Percentiles rank a stretch among this genome's conserved stretches.
These are phyloP conservation scores for Marcusenius ussheri DNA, from an alignment of 2,113 vertebrate genomes.

Conservation along the genomic window DNA sequence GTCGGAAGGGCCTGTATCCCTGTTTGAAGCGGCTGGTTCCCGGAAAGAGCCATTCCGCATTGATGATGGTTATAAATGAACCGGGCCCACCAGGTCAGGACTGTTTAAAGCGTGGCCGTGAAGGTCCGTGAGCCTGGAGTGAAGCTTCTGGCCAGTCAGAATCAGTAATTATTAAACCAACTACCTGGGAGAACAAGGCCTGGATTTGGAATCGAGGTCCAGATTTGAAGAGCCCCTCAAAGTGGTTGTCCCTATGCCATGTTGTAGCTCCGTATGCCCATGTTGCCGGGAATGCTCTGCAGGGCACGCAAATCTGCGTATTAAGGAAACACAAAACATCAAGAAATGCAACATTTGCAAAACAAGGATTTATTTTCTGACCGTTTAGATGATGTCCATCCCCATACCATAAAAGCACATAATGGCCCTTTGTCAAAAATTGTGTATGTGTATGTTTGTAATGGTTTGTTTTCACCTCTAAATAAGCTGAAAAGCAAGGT, in stretches of 20 bases:
- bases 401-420: not conserved
- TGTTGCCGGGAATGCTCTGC: not conserved
- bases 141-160: not conserved
- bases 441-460: not conserved
- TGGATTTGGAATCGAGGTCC: not conserved
- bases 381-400: not conserved
- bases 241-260: not conserved
- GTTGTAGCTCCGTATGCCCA: not conserved
- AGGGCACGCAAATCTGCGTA: not conserved
- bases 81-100: not conserved
- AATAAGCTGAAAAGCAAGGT: not conserved
- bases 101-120: not conserved
- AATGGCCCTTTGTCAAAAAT: not conserved
- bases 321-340: not conserved
- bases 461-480: not conserved
- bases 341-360: not conserved
- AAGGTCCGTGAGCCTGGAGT: too few species aligned
- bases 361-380: not conserved
- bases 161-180: not conserved
- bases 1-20: not conserved
- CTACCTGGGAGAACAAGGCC: not conserved
- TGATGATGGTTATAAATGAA: not conserved
- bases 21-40: not conserved
- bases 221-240: not conserved
- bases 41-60: not conserved